Evolutionary conservation across 2,797 vertebrate genomes (phyloP), one percentile per base, ranked within the genome.

Genomic region (Echiichthys vipera): DNA sequence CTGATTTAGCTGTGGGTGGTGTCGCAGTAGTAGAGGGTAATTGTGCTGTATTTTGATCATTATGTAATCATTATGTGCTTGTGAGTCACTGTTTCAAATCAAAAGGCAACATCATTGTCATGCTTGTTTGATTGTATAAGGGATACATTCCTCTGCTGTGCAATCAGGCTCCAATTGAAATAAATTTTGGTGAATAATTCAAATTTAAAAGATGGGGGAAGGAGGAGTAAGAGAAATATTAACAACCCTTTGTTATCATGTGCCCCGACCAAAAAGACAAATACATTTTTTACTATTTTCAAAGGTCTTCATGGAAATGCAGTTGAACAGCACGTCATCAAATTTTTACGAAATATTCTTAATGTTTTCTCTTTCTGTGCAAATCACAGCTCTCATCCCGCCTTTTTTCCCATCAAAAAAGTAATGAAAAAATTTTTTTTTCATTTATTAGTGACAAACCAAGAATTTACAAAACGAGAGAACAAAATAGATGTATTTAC

Each of bases 21-120:
- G 25, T 73, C 24, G 5, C 59, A 18, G 36, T 32, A 61, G 62
- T 56, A 14, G n/a, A 7, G 20, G 3, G 13, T 40, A 61, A 64
- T 62, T 74, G 29, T 25, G 13, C 22, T 5, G 43, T 57, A 50
- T 20, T 81, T 75, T 67, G 20, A 62, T 78, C 6, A 27, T 68
- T 29, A 59, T 65, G 46, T 49, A 77, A 70, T 62, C 0, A 7
- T 62, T 34, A 24, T 67, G 20, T 27, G 12, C 51, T 17, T 20
- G 37, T 34, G 40, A 64, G 24, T 27, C 37, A 24, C 17, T 40
- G 50, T 58, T 74, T 56, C 18, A 39, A 46, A 74, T 74, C 3
- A 20, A 54, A 71, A 62, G 47, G 18, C 7, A 29, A 53, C 32
- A 6, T 5, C 7, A 25, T 22, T n/a, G 20, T 22, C 9, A 12